Evolutionary conservation across 2,113 vertebrate genomes (phyloP).

Genomic region (Balaeniceps rex): DNA sequence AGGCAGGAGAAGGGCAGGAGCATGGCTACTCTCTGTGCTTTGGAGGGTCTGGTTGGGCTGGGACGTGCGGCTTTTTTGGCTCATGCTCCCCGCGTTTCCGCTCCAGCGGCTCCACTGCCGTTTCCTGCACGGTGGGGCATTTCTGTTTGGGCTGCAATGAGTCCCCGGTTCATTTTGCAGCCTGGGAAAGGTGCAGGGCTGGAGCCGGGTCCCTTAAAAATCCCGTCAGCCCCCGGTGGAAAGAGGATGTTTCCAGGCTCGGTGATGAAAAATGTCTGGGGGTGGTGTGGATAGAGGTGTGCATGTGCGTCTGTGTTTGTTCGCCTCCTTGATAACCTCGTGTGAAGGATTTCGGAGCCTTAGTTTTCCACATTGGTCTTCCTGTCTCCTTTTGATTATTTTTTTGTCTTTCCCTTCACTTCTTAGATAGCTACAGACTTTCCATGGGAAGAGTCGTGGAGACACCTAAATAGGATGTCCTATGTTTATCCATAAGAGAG

Average conservation of each 20-base stretch:
- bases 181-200: background rate
- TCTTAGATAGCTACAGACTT: background rate
- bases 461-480: background rate
- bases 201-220: background rate
- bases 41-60: background rate
- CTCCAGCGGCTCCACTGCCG: background rate
- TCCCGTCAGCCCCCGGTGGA: background rate
- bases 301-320: background rate
- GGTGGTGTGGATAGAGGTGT: background rate
- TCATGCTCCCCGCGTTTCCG: rapidly evolving
- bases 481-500: background rate
- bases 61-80: background rate
- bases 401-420: background rate
- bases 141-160: background rate
- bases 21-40: rapidly evolving
- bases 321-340: background rate
- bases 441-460: background rate
- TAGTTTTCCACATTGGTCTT: background rate
- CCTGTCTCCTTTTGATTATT: background rate
- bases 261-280: background rate
- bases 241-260: background rate
- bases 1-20: background rate
- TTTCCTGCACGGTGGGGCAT: background rate
- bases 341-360: background rate
- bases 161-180: background rate